These are phyloP conservation scores for Aythya baeri DNA, from an alignment of 2,113 vertebrate genomes.

Conservation along the genomic window DNA sequence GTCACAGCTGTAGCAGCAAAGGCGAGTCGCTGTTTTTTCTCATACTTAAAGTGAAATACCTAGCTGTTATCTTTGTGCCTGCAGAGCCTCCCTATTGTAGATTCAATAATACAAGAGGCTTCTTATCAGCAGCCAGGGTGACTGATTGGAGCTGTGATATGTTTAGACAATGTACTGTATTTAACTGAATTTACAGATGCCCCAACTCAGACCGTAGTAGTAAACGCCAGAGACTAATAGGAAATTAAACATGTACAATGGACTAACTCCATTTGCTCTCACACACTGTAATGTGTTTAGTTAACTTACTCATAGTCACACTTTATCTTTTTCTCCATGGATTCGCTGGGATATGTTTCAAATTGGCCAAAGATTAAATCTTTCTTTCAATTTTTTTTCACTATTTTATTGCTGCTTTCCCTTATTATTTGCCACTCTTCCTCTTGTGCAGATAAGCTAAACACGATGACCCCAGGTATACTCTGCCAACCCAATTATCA, in stretches of 20 bases:
- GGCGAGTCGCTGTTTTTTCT: slow-evolving; percentile 66
- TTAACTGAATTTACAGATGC: slow-evolving; percentile 92
- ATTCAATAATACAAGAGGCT: slow-evolving; percentile 91
- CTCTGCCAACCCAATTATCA: slow-evolving; percentile 78
- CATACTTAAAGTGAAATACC: slow-evolving; percentile 86
- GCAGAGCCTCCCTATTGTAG: slow-evolving; percentile 88
- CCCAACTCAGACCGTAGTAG: slow-evolving; percentile 77
- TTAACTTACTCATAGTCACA: slow-evolving; percentile 83
- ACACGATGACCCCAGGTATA: slow-evolving; percentile 73
- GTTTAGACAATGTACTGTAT: slow-evolving; percentile 90
- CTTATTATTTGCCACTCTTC: slow-evolving; percentile 74
- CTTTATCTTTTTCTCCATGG: slow-evolving; percentile 83
- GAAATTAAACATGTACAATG: slow-evolving; percentile 91
- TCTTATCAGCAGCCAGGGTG: slow-evolving; percentile 86
- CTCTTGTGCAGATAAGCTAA: slow-evolving; percentile 75
- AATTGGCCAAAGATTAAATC: slow-evolving; percentile 85
- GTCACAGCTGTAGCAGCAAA: slow-evolving; percentile 74
- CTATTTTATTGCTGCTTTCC: slow-evolving; percentile 75
- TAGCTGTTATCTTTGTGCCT: slow-evolving; percentile 86
- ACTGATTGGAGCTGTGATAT: slow-evolving; percentile 90
- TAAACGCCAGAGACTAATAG: slow-evolving; percentile 86
- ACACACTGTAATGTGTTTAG: slow-evolving; percentile 80
- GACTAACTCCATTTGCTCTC: slow-evolving; percentile 85
- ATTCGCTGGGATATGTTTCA: slow-evolving; percentile 83
- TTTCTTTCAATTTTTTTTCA: slow-evolving; percentile 76